Evolutionary conservation across 1,140 invertebrate genomes (phyloP).

Genomic region (Drosophila quadrilineata): DNA sequence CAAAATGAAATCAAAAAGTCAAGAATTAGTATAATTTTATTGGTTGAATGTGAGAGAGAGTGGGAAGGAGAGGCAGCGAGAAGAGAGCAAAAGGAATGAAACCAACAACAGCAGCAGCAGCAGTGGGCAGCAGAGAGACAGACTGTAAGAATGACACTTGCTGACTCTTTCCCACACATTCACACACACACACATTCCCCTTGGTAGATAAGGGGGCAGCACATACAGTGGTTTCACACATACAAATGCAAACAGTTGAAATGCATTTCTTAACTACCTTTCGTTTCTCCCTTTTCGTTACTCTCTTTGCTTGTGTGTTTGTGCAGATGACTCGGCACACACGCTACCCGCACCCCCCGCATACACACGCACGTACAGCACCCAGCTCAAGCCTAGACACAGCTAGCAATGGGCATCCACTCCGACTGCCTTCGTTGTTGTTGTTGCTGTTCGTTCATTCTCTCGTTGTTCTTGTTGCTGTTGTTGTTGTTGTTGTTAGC

Average conservation of each 20-base stretch:
- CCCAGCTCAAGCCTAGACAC: not conserved
- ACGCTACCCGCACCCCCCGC: slow-evolving; percentile 42
- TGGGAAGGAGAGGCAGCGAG: slow-evolving; percentile 2
- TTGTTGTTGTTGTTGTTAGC: slow-evolving; percentile 26
- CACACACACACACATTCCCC: slow-evolving; percentile 30
- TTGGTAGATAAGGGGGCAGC: not conserved
- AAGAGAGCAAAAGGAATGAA: slow-evolving; percentile 19
- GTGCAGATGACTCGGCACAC: slow-evolving; percentile 70
- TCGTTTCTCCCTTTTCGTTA: slow-evolving; percentile 22
- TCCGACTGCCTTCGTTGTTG: slow-evolving; percentile 48
- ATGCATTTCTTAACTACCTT: slow-evolving; percentile 69
- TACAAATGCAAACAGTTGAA: slow-evolving; percentile 45
- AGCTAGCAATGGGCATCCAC: slow-evolving; percentile 45
- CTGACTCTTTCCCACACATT: slow-evolving; percentile 50
- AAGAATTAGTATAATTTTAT: slow-evolving; percentile 80
- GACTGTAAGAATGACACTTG: slow-evolving; percentile 65
- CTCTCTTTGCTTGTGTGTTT: slow-evolving; percentile 39
- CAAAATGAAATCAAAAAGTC: slow-evolving; percentile 78
- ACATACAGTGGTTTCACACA: slow-evolving; percentile 14
- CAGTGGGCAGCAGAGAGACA: slow-evolving; percentile 14
- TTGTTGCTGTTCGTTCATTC: too few relatives aligned
- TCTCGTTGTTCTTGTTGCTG: slow-evolving; percentile 10
- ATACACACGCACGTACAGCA: slow-evolving; percentile 12
- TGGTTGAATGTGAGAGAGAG: slow-evolving; percentile 62
- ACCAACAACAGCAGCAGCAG: slow-evolving; percentile 7